Evolutionary conservation across 2,797 vertebrate genomes (phyloP).

Genomic region (Salmo trutta): DNA sequence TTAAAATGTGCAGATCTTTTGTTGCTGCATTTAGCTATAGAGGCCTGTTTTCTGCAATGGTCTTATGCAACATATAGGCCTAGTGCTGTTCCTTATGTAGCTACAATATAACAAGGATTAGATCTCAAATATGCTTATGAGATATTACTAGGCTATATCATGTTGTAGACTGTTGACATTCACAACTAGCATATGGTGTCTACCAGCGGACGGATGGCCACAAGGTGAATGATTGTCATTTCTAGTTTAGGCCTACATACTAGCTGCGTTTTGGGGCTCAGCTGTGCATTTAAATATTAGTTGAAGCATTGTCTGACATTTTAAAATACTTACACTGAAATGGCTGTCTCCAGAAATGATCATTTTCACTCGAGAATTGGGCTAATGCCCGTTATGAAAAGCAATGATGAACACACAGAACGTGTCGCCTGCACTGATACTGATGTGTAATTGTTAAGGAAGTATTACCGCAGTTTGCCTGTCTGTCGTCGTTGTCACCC

Average conservation of each 20-base stretch:
- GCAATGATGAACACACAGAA: not conserved
- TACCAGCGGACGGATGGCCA: not conserved
- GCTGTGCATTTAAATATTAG: not conserved
- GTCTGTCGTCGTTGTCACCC: no score
- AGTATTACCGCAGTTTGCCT: not conserved
- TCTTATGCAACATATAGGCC: not conserved
- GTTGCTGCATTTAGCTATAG: not conserved
- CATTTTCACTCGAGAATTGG: not conserved
- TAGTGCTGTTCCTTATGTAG: not conserved
- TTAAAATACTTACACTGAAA: not conserved
- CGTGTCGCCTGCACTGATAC: not conserved
- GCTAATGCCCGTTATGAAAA: not conserved
- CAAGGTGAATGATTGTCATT: not conserved
- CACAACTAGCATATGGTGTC: not conserved
- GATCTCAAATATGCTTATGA: not conserved
- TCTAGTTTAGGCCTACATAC: not conserved
- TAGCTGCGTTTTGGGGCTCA: not conserved
- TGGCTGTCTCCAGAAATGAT: not conserved
- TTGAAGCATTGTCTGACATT: not conserved
- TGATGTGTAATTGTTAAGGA: not conserved
- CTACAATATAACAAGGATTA: not conserved
- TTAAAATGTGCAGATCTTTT: not conserved
- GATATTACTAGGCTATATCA: not conserved
- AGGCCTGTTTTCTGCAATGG: not conserved
- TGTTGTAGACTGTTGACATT: not conserved